A percentile compares a stretch with the other conserved stretches of the same genome.
Evolutionary conservation across 2,888 invertebrate species (phyloP).

Genomic region (Bombylius major): DNA sequence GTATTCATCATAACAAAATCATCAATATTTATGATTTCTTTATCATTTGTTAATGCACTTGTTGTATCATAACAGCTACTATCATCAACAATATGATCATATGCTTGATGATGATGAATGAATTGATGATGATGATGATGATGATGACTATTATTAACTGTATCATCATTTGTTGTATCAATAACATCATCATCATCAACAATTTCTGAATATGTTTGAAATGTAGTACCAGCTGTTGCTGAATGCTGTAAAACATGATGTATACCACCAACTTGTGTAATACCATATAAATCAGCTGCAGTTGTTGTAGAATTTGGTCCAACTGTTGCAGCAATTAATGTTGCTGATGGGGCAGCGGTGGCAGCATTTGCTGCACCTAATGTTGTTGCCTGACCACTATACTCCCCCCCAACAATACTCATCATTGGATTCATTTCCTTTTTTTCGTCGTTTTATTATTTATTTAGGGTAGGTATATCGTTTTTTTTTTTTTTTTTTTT

Average conservation of each 20-base stretch:
- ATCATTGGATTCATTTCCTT: conserved; percentile 38
- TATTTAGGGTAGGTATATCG: too few relatives aligned
- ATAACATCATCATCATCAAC: conserved; percentile 25
- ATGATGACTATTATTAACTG: conserved; percentile 12
- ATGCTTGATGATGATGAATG: conserved; percentile 23
- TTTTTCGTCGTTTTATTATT: conserved; percentile 1
- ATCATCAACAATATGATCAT: conserved; percentile 24
- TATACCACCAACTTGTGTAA: conserved; percentile 32
- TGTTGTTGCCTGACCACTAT: conserved; percentile 30
- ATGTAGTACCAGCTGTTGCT: conserved; percentile 25
- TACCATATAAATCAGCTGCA: conserved; percentile 27
- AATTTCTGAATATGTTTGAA: conserved; percentile 31
- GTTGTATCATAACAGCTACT: conserved; percentile 23
- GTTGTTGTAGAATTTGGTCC: conserved; percentile 20
- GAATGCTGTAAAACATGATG: conserved; percentile 34
- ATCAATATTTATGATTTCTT: conserved; percentile 36
- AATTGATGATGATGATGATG: conserved; percentile 15
- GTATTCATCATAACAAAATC: conserved; percentile 32
- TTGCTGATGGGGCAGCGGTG: conserved; percentile 18
- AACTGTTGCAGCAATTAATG: conserved; percentile 23
- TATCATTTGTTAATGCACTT: conserved; percentile 22
- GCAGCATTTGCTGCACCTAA: conserved; percentile 17
- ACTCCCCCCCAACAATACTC: conserved; percentile 37
- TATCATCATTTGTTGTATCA: conserved; percentile 15
- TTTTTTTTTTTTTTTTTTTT: conserved; percentile 4